Percentiles rank a stretch among this genome's conserved stretches.
These are phyloP conservation scores for Jaculus jaculus DNA, from an alignment of 2,113 vertebrate species.

Conservation along the genomic window DNA sequence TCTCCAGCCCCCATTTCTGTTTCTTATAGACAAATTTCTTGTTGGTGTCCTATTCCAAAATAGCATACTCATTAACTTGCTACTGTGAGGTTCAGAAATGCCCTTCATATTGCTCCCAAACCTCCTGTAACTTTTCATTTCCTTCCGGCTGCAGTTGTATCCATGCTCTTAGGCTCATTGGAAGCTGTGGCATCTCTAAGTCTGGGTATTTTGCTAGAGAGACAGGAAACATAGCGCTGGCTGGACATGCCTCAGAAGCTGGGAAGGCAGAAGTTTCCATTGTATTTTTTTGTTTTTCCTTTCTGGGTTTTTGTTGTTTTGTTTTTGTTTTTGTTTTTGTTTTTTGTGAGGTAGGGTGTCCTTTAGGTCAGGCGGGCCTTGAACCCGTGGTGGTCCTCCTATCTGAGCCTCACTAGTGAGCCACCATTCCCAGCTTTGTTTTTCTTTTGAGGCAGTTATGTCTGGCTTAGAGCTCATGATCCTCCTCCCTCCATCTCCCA, in stretches of 20 bases:
- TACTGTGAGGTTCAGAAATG: slow-evolving; percentile 7
- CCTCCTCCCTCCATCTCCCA: background rate
- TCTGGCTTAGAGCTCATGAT: background rate
- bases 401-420: no score
- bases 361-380: background rate
- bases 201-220: slow-evolving; percentile 10
- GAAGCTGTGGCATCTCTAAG: background rate
- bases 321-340: background rate
- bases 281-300: background rate
- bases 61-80: slow-evolving; percentile 26
- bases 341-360: background rate
- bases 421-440: no score
- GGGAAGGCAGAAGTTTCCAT: background rate
- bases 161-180: background rate
- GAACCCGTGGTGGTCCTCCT: background rate
- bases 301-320: background rate
- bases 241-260: background rate
- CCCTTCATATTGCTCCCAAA: background rate
- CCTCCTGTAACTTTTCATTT: slow-evolving; percentile 43
- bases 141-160: slow-evolving; percentile 29
- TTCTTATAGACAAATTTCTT: slow-evolving; percentile 34
- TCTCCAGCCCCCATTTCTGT: background rate
- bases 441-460: no score
- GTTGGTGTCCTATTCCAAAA: slow-evolving; percentile 31
- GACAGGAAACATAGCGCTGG: background rate